Evolutionary conservation across 2,888 invertebrate genomes (phyloP), one percentile per base, ranked within the genome.

Genomic region (Acrobasis suavella): DNA sequence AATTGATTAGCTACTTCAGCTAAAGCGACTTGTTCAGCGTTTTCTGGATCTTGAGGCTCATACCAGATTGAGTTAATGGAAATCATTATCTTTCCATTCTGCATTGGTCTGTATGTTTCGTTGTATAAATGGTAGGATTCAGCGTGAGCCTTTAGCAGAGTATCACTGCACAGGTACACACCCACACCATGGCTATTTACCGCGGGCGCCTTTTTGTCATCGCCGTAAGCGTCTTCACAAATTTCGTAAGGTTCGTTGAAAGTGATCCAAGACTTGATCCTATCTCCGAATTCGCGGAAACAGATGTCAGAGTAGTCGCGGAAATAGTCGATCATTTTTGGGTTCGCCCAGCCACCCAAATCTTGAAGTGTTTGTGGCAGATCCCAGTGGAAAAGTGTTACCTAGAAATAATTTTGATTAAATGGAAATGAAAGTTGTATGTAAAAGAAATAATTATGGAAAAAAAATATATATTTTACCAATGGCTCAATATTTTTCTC

Each of bases 351-450:
- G 17, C 94, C 94, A 56, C 93, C 93, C 9, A 92, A 77, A 75
- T 94, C 87, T 91, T 93, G 93, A 0, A 94, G 82, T 1, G 84
- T 71, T 82, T 94, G 93, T 0, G 95, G 95, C 65, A 95, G 84
- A 78, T 95, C 95, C 94, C 94, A 95, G 72, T 96, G 95, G 85
- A 94, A 95, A 56, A 95, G 76, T 0, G 95, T 95, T 1, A 95
- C 94, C 93, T 93, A 39, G 63, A 59, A 60, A 60, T 12, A 60
- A 38, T 55, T 8, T 38, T 10, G 5, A 51, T 58, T 22, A 61
- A 56, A 1, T 52, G 12, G 17, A 2, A 0, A 17, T 2, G n/a
- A 46, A 14, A 17, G 46, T 15, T 55, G 10, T 55, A 39, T 15
- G 7, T n/a, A 32, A 37, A 37, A 38, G 39, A 38, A 15, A n/a